phyloP scores from a whole-genome alignment of 2,888 invertebrate species.

The Hypomecis punctinalis region DNA sequence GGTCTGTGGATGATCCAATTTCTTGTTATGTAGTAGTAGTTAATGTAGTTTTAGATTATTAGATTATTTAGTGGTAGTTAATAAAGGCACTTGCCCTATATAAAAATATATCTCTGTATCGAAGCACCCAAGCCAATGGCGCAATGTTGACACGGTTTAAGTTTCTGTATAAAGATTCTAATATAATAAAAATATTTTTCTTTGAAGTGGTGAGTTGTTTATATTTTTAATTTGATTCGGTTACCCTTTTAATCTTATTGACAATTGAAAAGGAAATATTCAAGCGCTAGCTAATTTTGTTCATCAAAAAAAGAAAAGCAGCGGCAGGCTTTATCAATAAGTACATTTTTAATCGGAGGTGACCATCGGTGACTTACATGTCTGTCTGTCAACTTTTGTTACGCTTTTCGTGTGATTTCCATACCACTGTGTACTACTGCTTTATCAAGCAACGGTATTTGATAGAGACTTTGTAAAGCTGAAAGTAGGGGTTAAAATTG shows the following conservation, averaged over 20 bases:
- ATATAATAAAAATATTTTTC: too few relatives aligned
- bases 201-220: too few relatives aligned
- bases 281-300: background rate
- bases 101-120: too few relatives aligned
- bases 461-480: background rate
- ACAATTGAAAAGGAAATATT: too few relatives aligned
- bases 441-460: slow-evolving; percentile 2
- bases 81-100: too few relatives aligned
- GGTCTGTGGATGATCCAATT: too few relatives aligned
- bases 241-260: too few relatives aligned
- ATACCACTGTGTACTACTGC: slow-evolving; percentile 1
- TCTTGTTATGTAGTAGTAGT: too few relatives aligned
- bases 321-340: slow-evolving; percentile 19
- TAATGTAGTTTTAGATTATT: too few relatives aligned
- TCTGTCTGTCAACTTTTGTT: slow-evolving; percentile 35
- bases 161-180: too few relatives aligned
- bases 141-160: background rate
- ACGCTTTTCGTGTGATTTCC: slow-evolving; percentile 25
- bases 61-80: too few relatives aligned
- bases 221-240: too few relatives aligned
- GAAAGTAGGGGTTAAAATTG: slow-evolving; percentile 1
- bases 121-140: background rate
- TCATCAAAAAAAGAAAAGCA: slow-evolving; percentile 2
- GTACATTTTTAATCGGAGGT: slow-evolving; percentile 23
- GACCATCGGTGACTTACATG: slow-evolving; percentile 36